These are phyloP conservation scores for Crotalus tigris DNA, from an alignment of 2,113 vertebrate genomes.

Conservation along the genomic window DNA sequence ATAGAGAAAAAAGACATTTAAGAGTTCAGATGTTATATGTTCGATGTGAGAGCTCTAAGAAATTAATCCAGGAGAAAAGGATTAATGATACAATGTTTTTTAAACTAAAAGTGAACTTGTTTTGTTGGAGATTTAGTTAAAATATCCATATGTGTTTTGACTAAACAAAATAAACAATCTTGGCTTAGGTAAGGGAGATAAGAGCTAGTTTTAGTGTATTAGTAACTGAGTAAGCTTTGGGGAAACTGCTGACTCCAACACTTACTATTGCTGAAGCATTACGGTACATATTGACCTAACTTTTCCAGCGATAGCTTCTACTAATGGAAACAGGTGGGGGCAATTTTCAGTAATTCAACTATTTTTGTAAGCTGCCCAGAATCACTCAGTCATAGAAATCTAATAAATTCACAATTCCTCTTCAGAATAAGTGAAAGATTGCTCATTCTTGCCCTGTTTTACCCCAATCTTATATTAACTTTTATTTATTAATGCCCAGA, in stretches of 20 bases:
- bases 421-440: not conserved
- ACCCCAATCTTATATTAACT: not conserved
- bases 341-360: not conserved
- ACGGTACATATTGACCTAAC: not conserved
- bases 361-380: not conserved
- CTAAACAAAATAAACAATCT: conserved; percentile 3
- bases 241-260: not conserved
- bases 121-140: not conserved
- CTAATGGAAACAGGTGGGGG: not conserved
- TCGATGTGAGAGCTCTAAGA: not conserved
- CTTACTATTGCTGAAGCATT: not conserved
- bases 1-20: not conserved
- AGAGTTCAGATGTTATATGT: not conserved
- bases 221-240: not conserved
- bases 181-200: conserved; percentile 1
- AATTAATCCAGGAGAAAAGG: not conserved
- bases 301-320: not conserved
- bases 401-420: not conserved
- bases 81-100: not conserved
- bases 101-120: not conserved
- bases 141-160: not conserved
- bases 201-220: fast-evolving
- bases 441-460: not conserved
- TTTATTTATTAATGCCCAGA: not conserved
- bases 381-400: not conserved